Base-by-base conservation (phyloP, 2,797 vertebrate species). In the Fistularia tabacaria region DNA sequence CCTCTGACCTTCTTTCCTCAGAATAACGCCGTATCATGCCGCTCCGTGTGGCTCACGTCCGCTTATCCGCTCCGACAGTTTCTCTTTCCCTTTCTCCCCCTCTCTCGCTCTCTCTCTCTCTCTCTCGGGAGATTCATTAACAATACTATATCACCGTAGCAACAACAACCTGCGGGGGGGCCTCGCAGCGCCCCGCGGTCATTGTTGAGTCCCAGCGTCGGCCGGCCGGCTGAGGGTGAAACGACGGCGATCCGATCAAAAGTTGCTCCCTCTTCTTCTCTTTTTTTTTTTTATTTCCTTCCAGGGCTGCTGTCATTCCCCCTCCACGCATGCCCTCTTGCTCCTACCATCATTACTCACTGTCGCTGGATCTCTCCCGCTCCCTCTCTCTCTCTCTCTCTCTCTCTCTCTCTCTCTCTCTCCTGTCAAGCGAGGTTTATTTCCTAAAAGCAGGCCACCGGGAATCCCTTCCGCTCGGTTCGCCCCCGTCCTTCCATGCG, bases 101-200 rank as follows among this genome's bases (percentile, higher is more conserved):
- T n/a, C n/a, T n/a, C n/a, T n/a, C n/a, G n/a, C n/a, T n/a, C n/a
- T n/a, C n/a, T n/a, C n/a, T 37, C 53, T 55, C 56, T 55, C 66
- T 56, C 51, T 60, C 62, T 45, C 63, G 77, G 67, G 81, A 88
- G 85, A 77, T 86, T 89, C 82, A 85, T 89, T 87, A 88, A 87
- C 86, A 88, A 83, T 84, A 71, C 78, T 73, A 62, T 59, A 85
- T 71, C 51, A 66, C 86, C 85, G 81, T 85, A 86, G 89, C 85
- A 90, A 90, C 87, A 74, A 58, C 59, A 59, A 80, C 79, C 83
- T 85, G 70, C 52, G 59, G 78, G 79, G 84, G 81, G 77, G 73
- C 76, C 79, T 83, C 79, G 70, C 64, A 54, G 74, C 65, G 81
- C 76, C 79, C 82, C 74, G 36, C 43, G 42, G 7, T 41, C 14